These are phyloP conservation scores for Montipora capricornis DNA, from an alignment of 64 coral and sea anemone species.

Conservation along the genomic window DNA sequence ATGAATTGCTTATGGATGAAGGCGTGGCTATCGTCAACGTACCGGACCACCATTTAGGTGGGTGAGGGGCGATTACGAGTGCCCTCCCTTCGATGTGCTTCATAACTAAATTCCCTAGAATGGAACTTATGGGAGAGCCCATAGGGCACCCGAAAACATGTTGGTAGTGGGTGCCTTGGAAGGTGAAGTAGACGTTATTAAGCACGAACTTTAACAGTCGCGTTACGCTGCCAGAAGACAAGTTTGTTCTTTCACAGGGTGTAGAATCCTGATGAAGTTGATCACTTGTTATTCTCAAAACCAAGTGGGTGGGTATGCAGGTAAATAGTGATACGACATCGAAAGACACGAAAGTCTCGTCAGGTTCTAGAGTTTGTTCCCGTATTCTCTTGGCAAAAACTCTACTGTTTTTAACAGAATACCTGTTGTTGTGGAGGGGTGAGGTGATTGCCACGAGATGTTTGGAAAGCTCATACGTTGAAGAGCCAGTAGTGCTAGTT, in stretches of 20 bases:
- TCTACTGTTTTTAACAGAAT: slow-evolving; percentile 40
- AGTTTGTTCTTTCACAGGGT: slow-evolving; percentile 7
- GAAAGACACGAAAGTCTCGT: neutral
- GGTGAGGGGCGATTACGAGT: too few relatives aligned
- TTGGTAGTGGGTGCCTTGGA: slow-evolving; percentile 21
- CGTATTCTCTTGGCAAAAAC: slow-evolving; percentile 15
- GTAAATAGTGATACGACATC: slow-evolving; percentile 25
- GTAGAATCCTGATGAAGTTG: slow-evolving; percentile 4
- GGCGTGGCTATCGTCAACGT: too few relatives aligned
- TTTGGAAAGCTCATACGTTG: slow-evolving; percentile 45
- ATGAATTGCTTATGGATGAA: too few relatives aligned
- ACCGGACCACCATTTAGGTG: too few relatives aligned
- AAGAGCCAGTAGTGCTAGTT: slow-evolving; percentile 41
- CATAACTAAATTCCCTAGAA: too few relatives aligned
- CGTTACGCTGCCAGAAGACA: slow-evolving; percentile 14
- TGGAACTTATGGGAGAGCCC: neutral
- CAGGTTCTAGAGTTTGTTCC: neutral
- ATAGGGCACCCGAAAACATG: neutral
- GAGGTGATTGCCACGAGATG: slow-evolving; percentile 19
- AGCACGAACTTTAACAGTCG: slow-evolving; percentile 28
- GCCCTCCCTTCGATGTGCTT: too few relatives aligned
- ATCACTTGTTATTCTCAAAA: slow-evolving; percentile 8
- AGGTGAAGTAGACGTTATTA: slow-evolving; percentile 51
- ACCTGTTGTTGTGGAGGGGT: slow-evolving; percentile 30
- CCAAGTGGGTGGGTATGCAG: slow-evolving; percentile 30